These are phyloP conservation scores for Corvus cornix DNA, from an alignment of 2,113 vertebrate genomes.

Conservation along the genomic window DNA sequence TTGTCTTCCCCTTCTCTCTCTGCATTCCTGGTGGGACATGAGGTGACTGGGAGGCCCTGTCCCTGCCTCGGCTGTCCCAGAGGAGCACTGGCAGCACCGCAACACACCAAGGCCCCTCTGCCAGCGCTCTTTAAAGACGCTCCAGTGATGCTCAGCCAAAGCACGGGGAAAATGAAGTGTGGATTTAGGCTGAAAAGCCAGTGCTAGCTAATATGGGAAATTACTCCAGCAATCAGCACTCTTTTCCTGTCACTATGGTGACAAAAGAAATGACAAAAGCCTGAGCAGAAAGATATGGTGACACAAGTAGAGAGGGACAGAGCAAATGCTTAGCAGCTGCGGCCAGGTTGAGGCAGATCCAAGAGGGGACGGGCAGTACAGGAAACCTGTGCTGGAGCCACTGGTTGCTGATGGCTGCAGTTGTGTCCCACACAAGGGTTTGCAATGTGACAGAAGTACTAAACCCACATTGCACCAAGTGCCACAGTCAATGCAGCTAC, in stretches of 20 bases:
- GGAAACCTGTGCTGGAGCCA: not conserved
- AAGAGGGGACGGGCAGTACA: not conserved
- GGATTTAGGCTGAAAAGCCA: conserved; percentile 30
- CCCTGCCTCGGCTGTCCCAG: not conserved
- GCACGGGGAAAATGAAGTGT: not conserved
- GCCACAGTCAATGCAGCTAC: not conserved
- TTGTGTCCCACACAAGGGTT: not conserved
- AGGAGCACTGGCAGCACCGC: accelerated
- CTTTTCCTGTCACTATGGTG: conserved; percentile 49
- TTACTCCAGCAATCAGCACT: conserved; percentile 53
- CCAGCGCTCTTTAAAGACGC: accelerated
- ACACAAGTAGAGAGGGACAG: not conserved
- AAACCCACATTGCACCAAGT: accelerated
- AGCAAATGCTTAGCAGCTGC: not conserved
- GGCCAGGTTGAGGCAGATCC: accelerated
- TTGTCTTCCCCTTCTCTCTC: not conserved
- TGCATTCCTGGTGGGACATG: not conserved
- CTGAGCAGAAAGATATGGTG: not conserved
- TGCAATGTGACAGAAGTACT: not conserved
- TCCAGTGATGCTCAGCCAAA: not conserved
- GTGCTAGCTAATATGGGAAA: conserved; percentile 11
- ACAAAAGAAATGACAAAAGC: conserved; percentile 48
- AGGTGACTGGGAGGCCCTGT: not conserved
- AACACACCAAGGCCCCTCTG: accelerated
- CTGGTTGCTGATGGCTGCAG: accelerated